Evolutionary conservation across 2,888 invertebrate genomes (phyloP), one percentile per base, ranked within the genome.

Genomic region (Cremastinae sp.): DNA sequence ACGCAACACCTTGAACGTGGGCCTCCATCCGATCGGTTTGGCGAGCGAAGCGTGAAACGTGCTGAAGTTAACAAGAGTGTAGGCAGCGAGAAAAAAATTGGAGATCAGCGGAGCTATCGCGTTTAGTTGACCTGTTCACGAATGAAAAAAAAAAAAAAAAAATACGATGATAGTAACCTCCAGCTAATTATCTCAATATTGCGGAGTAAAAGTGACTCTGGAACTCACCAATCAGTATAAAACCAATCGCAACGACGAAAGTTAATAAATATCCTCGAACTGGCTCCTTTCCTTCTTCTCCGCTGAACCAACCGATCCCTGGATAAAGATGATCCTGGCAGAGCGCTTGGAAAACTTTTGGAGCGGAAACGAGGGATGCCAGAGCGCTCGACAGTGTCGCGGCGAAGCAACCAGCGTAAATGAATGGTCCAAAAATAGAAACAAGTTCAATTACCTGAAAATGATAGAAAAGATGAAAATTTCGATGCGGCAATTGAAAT

Each of bases 331-430:
- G 95, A 89, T 99, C 99, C 87, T 96, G 96, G 86, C 98, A 98
- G 2, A 99, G 92, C 2, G 98, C 98, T 93, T 96, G 96, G 85
- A 96, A 96, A 0, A 96, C 96, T 92, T 96, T 96, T 0, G 99
- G 99, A 0, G 98, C 99, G 0, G 98, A 97, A 0, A 99, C 98
- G 61, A 99, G 92, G 79, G 97, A 97, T 0, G 98, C 98, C 62
- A 99, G 91, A 0, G 99, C 99, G 0, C 98, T 98, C 0, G 98
- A 98, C 12, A 99, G 90, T 0, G 99, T 98, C 0, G 99, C 98
- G 0, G 98, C 98, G 90, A 98, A 98, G 86, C 98, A 98, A 0
- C 98, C 98, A 28, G 97, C 98, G 89, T 97, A 97, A 83, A 99
- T 98, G 61, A 99, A 91, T 0, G 98, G 98, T 0, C 98, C 97